These are phyloP conservation scores for Saiga tatarica DNA, from an alignment of 2,113 vertebrate species.

Conservation along the genomic window DNA sequence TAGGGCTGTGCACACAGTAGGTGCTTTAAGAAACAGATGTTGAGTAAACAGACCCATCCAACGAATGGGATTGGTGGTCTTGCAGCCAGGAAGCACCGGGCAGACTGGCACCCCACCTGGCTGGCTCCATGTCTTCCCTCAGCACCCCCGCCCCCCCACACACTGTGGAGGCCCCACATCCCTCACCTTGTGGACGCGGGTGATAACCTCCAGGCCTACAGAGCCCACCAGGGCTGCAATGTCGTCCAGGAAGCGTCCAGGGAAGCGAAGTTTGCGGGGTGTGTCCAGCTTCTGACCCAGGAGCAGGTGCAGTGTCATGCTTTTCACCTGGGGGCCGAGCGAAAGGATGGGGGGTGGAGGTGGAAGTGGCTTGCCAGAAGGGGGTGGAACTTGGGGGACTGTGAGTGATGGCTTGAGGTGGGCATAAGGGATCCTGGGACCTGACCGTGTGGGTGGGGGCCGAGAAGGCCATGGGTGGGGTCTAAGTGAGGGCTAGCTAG, in stretches of 20 bases:
- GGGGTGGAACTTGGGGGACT: not conserved
- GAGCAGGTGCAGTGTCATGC: constrained; percentile 90
- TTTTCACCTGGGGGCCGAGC: constrained; percentile 84
- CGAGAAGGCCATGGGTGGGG: not conserved
- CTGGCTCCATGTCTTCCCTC: not conserved
- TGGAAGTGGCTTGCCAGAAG: too few relatives aligned
- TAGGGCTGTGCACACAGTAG: not conserved
- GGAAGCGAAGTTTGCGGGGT: constrained; percentile 88
- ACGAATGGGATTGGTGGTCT: not conserved
- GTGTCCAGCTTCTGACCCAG: constrained; percentile 84
- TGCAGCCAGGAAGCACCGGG: not conserved
- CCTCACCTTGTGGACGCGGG: constrained; percentile 88
- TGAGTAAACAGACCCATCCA: not conserved
- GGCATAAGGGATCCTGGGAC: not conserved
- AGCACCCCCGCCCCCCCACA: too few relatives aligned
- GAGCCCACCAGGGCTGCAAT: constrained; percentile 87
- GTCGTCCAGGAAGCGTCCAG: constrained; percentile 91
- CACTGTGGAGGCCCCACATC: rapidly evolving
- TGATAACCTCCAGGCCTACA: constrained; percentile 88
- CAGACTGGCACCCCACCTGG: too few relatives aligned
- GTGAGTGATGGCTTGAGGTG: not conserved
- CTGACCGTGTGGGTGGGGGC: not conserved
- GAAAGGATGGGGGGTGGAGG: not conserved
- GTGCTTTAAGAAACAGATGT: not conserved
- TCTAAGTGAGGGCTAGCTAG: not conserved